Evolutionary conservation across 2,113 vertebrate genomes (phyloP).

Genomic region (Perognathus longimembris): DNA sequence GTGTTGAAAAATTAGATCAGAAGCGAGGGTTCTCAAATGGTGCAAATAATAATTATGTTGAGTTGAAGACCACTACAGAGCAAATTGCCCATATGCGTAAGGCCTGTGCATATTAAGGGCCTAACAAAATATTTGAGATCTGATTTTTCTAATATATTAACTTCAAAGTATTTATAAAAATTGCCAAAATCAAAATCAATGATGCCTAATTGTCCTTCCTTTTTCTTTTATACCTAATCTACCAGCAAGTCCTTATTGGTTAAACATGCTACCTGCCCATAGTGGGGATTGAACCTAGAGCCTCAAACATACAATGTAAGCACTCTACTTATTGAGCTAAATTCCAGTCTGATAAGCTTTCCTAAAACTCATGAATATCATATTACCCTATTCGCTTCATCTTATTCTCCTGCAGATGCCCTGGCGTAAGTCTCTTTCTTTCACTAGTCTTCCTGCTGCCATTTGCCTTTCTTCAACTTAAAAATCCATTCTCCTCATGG

Average conservation of each 20-base stretch:
- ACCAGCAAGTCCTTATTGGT: neutral
- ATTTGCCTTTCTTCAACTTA: neutral
- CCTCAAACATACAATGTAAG: too few species aligned
- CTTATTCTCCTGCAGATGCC: neutral
- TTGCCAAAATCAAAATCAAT: neutral
- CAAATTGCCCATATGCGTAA: neutral
- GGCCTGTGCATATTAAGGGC: neutral
- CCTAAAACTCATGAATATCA: neutral
- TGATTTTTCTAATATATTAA: neutral
- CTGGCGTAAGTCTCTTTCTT: neutral
- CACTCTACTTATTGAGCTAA: too few species aligned
- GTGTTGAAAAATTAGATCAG: conserved; percentile 25
- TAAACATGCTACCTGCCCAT: neutral
- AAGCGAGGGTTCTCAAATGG: conserved; percentile 25
- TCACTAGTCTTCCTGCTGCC: neutral
- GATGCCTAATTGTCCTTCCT: neutral
- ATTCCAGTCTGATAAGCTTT: neutral
- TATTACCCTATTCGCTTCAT: neutral
- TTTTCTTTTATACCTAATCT: neutral
- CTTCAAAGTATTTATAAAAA: conserved; percentile 28
- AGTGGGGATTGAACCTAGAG: too few species aligned
- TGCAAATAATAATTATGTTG: conserved; percentile 29
- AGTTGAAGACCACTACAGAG: neutral
- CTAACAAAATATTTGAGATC: neutral
- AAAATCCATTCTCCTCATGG: neutral